Percentiles rank a stretch among this genome's conserved stretches.
These are phyloP conservation scores for Acanthochromis polyacanthus DNA, from an alignment of 2,113 vertebrate species.

Conservation along the genomic window DNA sequence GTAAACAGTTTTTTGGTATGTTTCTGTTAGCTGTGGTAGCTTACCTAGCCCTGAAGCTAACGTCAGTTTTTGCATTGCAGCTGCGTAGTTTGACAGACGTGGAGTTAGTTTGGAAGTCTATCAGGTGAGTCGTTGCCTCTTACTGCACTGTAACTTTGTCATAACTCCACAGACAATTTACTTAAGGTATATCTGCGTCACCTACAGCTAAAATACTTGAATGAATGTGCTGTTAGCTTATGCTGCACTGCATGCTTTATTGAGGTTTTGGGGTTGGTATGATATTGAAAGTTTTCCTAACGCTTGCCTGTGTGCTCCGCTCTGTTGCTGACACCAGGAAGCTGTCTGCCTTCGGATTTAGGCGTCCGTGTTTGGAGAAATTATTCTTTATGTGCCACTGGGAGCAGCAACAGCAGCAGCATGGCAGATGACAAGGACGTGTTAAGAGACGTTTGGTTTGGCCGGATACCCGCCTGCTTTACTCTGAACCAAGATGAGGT, in stretches of 20 bases:
- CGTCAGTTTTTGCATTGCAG: slow-evolving; percentile 33
- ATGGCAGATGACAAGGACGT: slow-evolving; percentile 99
- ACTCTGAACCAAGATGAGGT: slow-evolving; percentile 95
- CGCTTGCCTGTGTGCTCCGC: neutral
- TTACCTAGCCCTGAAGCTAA: slow-evolving; percentile 67
- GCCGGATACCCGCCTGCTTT: slow-evolving; percentile 96
- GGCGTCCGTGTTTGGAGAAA: slow-evolving; percentile 5
- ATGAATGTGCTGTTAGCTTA: neutral
- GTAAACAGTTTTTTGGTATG: neutral
- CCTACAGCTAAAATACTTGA: neutral
- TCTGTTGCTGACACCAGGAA: slow-evolving; percentile 10
- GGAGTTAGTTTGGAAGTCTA: slow-evolving; percentile 10
- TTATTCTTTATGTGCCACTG: slow-evolving; percentile 89
- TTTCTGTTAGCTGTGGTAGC: slow-evolving; percentile 49
- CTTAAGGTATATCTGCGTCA: neutral
- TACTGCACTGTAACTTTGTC: slow-evolving; percentile 9
- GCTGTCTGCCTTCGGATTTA: neutral
- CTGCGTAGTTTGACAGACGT: slow-evolving; percentile 62
- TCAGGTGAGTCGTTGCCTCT: neutral
- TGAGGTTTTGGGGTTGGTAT: neutral
- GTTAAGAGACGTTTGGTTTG: slow-evolving; percentile 98
- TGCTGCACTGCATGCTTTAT: neutral
- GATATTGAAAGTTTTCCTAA: slow-evolving; percentile 10
- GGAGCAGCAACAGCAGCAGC: slow-evolving; percentile 87
- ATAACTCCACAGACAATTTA: neutral